phyloP scores from a whole-genome alignment of 2,888 invertebrate genomes.

The Balanococcus diminutus region DNA sequence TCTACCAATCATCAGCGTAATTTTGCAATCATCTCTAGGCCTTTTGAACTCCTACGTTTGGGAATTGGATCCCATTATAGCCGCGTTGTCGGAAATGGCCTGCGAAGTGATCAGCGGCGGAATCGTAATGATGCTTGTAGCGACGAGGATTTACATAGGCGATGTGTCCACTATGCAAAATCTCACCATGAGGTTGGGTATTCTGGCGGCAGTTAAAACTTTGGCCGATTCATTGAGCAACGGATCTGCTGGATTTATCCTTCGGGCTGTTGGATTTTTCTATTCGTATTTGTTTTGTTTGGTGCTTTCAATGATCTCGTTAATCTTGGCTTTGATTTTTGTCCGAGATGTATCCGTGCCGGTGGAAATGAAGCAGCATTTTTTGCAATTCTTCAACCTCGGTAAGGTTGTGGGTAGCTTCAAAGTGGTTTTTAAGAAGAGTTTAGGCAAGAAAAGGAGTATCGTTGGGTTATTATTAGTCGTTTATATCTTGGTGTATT shows the following conservation, averaged over 20 bases:
- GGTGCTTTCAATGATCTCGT: neutral
- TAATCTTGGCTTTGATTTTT: neutral
- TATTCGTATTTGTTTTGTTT: neutral
- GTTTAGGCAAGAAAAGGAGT: neutral
- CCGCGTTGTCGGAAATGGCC: constrained; percentile 57
- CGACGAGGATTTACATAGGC: constrained; percentile 56
- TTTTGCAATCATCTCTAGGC: constrained; percentile 56
- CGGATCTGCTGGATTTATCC: neutral
- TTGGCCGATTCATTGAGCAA: neutral
- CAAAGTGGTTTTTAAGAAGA: neutral
- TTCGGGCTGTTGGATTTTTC: neutral
- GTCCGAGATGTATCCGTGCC: neutral
- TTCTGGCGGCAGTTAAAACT: neutral
- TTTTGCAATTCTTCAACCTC: neutral
- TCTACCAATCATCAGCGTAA: constrained; percentile 56
- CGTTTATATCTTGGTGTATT: too few species aligned
- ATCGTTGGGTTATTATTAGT: neutral
- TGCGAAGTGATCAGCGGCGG: constrained; percentile 57
- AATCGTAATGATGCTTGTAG: constrained; percentile 57
- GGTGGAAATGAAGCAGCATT: neutral
- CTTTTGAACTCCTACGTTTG: too few species aligned
- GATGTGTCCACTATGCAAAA: neutral
- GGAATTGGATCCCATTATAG: constrained; percentile 57
- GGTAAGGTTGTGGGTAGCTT: neutral
- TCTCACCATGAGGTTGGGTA: neutral